Base-by-base conservation (phyloP, 2,888 invertebrate species). In the Drosophila parthenogenetica region DNA sequence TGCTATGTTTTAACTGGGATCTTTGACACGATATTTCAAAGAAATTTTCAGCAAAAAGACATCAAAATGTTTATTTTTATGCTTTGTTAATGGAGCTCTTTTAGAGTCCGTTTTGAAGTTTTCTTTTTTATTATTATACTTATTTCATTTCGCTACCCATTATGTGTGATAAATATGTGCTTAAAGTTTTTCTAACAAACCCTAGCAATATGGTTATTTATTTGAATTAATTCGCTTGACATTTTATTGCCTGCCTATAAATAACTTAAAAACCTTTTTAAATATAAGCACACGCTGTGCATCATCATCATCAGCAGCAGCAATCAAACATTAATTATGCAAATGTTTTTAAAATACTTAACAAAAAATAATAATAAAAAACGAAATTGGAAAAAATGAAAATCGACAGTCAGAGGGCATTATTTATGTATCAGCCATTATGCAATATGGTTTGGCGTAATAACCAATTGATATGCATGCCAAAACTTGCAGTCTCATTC, bases 401-500 rank as follows among this genome's bases (percentile, higher is more conserved):
- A 60, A 60, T 54, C 40, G 53, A 45, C 55, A 77, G 65, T 68
- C 59, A 77, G 65, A 37, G 60, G 19, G 43, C 37, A 62, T 73
- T 50, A 73, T 80, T 80, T 73, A 80, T 68, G 68, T 58, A 62
- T 65, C 53, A 57, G 16, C 43, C 60, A 45, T 79, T 62, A 69
- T 70, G 70, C 65, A 70, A 58, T 50, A 37, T 16, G 54, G 53
- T 19, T 42, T 19, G 48, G 7, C 22, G 29, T 53, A 69, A 54
- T 60, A 57, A 37, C 68, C 59, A 58, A 39, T 32, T 49, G 45
- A 80, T 73, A 68, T 77, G 59, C 73, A 63, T 64, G 50, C 55
- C 45, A 48, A 80, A 79, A 64, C 73, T 68, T 64, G 77, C 77
- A 68, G 14, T 59, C 61, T 77, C 77, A 80, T 72, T 62, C 17